phyloP scores from a whole-genome alignment of 2,797 vertebrate species.

The Hydrophis major region DNA sequence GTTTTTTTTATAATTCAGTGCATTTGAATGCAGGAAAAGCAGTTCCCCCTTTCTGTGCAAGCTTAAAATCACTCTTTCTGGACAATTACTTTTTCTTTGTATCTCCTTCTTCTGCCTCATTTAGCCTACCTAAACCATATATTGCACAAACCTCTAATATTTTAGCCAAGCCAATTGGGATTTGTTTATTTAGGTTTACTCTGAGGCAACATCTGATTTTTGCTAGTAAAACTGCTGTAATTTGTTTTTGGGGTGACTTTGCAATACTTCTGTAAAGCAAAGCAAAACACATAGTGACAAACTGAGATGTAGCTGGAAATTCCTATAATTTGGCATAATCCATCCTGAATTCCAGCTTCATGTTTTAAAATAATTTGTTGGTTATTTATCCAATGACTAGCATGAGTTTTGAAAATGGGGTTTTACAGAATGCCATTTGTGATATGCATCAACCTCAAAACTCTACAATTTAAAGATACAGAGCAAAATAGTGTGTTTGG shows the following conservation, averaged over 20 bases:
- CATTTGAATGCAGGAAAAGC: neutral
- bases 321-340: constrained; percentile 24
- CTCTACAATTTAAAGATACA: neutral
- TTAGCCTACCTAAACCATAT: constrained; percentile 68
- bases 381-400: neutral
- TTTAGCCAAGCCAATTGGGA: constrained; percentile 72
- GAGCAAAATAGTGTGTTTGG: neutral
- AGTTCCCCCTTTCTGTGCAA: neutral
- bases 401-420: neutral
- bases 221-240: constrained; percentile 59
- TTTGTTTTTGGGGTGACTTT: constrained; percentile 50
- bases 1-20: neutral
- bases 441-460: neutral
- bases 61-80: neutral
- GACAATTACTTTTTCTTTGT: neutral
- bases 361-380: neutral
- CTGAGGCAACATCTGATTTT: constrained; percentile 62
- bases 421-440: neutral
- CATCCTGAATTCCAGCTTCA: neutral
- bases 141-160: constrained; percentile 69
- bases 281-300: neutral
- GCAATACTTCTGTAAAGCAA: neutral
- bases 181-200: constrained; percentile 69
- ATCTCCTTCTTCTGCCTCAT: constrained; percentile 61
- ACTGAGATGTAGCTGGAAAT: constrained; percentile 49